Percentiles rank a stretch among this genome's conserved stretches.
phyloP scores from a whole-genome alignment of 2,113 vertebrate species.

The Nesogale talazaci region DNA sequence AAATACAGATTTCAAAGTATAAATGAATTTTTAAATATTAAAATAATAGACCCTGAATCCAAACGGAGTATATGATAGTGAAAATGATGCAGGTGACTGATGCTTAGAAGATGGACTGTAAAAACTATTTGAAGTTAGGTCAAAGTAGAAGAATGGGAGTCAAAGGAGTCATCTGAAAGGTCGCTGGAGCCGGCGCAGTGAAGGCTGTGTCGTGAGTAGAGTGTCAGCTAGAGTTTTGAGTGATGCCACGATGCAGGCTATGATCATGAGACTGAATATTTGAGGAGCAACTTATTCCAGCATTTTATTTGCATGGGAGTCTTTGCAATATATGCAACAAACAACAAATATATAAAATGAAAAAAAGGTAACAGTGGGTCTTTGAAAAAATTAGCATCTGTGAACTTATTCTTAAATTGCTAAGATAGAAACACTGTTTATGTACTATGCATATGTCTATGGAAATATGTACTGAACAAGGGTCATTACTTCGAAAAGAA shows the following conservation, averaged over 20 bases:
- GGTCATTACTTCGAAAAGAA: constrained; percentile 20
- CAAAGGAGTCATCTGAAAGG: not conserved
- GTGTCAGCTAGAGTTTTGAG: not conserved
- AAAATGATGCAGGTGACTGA: not conserved
- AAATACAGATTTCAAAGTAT: not conserved
- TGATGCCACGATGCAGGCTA: not conserved
- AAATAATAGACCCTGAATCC: not conserved
- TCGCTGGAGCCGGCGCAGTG: not conserved
- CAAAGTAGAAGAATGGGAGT: not conserved
- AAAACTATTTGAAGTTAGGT: not conserved
- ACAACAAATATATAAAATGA: constrained; percentile 27
- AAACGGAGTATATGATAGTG: not conserved
- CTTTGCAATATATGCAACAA: constrained; percentile 8
- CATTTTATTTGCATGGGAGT: not conserved
- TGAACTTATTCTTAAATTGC: constrained; percentile 50
- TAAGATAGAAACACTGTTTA: constrained; percentile 42
- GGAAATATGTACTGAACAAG: constrained; percentile 42
- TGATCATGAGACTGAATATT: not conserved
- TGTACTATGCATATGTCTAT: not conserved
- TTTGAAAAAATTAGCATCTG: not conserved
- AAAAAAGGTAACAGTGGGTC: no score
- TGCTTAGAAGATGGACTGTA: not conserved
- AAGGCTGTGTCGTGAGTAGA: not conserved
- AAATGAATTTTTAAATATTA: not conserved
- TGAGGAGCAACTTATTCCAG: not conserved